Evolutionary conservation across 1,140 invertebrate species (phyloP).

Genomic region (Drosophila lacertosa): DNA sequence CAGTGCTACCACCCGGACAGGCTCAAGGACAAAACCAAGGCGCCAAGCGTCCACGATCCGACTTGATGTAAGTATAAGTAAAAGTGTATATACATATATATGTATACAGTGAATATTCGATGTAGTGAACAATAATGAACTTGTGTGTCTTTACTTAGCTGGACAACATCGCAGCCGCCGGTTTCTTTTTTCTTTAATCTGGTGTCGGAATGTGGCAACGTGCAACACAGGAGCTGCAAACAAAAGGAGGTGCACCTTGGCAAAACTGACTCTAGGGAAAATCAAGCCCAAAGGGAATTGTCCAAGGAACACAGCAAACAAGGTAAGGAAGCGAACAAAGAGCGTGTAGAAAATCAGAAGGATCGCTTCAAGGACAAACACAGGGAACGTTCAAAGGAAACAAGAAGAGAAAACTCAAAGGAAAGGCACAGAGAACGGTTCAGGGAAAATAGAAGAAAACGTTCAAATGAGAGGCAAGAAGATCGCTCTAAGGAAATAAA

Average conservation of each 20-base stretch:
- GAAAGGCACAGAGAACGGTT: neutral
- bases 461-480: neutral
- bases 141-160: constrained; percentile 27
- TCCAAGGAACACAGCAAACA: constrained; percentile 6
- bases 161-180: constrained; percentile 52
- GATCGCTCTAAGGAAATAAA: constrained; percentile 8
- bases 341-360: constrained; percentile 11
- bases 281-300: constrained; percentile 9
- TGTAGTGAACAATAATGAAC: neutral
- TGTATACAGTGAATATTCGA: too few species aligned
- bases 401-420: neutral
- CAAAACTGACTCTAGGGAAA: neutral
- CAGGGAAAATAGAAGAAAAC: neutral
- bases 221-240: constrained; percentile 50
- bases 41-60: constrained; percentile 50
- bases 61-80: constrained; percentile 44
- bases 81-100: neutral
- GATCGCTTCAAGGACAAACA: constrained; percentile 13
- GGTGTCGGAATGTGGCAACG: constrained; percentile 44
- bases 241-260: constrained; percentile 1
- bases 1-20: constrained; percentile 32
- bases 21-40: neutral
- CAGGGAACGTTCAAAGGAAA: constrained; percentile 10
- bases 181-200: constrained; percentile 53
- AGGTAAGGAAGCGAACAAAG: constrained; percentile 5